Percentiles rank a stretch among this genome's conserved stretches.
phyloP scores from a whole-genome alignment of 2,888 invertebrate species.

The Cryptophagus acutangulus region DNA sequence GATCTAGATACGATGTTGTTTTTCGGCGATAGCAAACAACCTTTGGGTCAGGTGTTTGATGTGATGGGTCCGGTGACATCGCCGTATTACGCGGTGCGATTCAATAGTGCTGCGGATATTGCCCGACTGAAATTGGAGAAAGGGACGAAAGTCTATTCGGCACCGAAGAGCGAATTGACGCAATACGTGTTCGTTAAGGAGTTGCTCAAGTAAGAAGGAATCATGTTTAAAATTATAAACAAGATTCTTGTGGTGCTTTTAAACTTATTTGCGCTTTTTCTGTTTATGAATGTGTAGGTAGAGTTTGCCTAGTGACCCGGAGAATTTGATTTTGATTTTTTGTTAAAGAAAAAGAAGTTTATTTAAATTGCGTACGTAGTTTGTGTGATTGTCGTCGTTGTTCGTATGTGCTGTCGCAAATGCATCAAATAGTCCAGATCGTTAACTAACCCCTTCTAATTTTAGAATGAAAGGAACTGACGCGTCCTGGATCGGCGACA shows the following conservation, averaged over 20 bases:
- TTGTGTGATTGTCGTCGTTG: no score
- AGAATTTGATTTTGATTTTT: slow-evolving; percentile 14
- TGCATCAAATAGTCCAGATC: neutral
- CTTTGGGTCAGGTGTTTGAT: slow-evolving; percentile 81
- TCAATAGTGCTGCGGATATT: slow-evolving; percentile 76
- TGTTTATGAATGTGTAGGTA: neutral
- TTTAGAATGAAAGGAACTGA: slow-evolving; percentile 77
- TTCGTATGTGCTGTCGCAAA: no score
- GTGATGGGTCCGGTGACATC: slow-evolving; percentile 82
- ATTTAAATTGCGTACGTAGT: neutral
- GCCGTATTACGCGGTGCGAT: slow-evolving; percentile 87
- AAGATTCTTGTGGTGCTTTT: no score
- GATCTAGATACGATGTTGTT: slow-evolving; percentile 85
- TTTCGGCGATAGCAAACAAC: slow-evolving; percentile 54
- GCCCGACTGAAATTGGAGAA: slow-evolving; percentile 58
- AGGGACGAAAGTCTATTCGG: slow-evolving; percentile 75
- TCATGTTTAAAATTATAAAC: no score
- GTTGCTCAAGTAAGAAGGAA: slow-evolving; percentile 59
- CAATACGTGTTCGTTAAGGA: slow-evolving; percentile 70
- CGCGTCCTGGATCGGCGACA: slow-evolving; percentile 81
- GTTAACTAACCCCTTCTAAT: slow-evolving; percentile 27
- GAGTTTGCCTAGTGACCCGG: slow-evolving; percentile 1
- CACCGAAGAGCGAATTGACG: slow-evolving; percentile 72
- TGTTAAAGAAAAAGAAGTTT: neutral
- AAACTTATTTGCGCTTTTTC: neutral